Evolutionary conservation across 2,113 vertebrate species (phyloP).

Genomic region (Numida meleagris): DNA sequence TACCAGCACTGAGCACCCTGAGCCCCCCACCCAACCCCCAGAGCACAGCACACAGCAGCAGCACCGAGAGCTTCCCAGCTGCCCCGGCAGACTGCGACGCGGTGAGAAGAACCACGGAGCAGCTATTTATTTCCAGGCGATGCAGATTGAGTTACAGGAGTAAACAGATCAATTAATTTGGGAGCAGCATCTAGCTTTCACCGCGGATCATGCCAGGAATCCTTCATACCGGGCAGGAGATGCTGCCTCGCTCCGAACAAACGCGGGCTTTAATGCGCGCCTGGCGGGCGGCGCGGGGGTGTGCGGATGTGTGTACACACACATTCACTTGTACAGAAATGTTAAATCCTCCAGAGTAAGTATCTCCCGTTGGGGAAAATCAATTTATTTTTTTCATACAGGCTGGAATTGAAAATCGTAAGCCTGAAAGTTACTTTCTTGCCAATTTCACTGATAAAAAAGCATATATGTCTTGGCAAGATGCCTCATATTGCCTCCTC

Average conservation of each 20-base stretch:
- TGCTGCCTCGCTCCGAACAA: neutral
- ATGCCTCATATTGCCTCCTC: constrained; percentile 63
- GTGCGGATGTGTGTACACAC: neutral
- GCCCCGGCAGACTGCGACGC: neutral
- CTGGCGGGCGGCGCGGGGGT: neutral
- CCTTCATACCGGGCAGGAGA: neutral
- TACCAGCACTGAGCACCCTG: neutral
- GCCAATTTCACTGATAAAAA: constrained; percentile 80
- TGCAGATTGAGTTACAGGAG: neutral
- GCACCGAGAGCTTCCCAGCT: no score
- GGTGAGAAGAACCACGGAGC: constrained; percentile 15
- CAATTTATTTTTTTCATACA: constrained; percentile 78
- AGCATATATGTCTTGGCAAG: constrained; percentile 68
- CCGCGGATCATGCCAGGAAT: neutral
- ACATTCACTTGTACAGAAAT: constrained; percentile 66
- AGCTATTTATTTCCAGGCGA: constrained; percentile 14
- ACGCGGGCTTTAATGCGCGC: neutral
- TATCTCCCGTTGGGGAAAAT: constrained; percentile 75
- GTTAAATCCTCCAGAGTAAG: constrained; percentile 77
- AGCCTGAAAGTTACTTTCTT: constrained; percentile 77
- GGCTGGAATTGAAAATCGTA: constrained; percentile 77
- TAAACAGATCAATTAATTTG: constrained; percentile 57
- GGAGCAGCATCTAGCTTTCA: neutral
- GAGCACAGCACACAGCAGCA: neutral
- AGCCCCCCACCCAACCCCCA: neutral